Evolutionary conservation across 2,113 vertebrate genomes (phyloP).

Genomic region (Suricata suricatta): DNA sequence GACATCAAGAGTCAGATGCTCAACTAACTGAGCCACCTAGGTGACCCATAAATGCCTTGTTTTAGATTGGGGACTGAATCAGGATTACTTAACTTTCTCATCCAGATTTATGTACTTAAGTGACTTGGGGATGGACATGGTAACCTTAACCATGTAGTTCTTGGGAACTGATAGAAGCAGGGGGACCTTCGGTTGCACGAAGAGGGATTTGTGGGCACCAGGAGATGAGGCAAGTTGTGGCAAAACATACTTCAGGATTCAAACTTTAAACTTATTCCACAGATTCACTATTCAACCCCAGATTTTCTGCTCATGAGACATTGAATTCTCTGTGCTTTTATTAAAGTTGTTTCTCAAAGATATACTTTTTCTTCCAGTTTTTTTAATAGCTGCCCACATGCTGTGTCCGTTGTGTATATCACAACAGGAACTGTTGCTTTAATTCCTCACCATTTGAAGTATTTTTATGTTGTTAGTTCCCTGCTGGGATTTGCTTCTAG

Average conservation of each 20-base stretch:
- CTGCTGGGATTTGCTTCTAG: not conserved
- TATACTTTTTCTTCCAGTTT: not conserved
- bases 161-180: not conserved
- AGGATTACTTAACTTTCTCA: not conserved
- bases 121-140: not conserved
- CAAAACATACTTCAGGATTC: not conserved
- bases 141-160: not conserved
- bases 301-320: not conserved
- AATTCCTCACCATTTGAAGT: not conserved
- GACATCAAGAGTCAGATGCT: too few relatives aligned
- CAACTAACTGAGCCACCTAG: too few relatives aligned
- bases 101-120: not conserved
- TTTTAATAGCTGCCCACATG: conserved; percentile 38
- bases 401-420: not conserved
- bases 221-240: not conserved
- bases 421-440: conserved; percentile 1
- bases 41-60: not conserved
- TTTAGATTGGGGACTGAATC: not conserved
- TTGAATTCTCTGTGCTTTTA: not conserved
- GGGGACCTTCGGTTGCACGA: not conserved
- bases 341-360: conserved; percentile 36
- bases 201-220: not conserved
- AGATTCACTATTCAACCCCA: not conserved
- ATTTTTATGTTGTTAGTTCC: not conserved
- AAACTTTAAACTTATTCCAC: not conserved